Evolutionary conservation across 2,113 vertebrate genomes (phyloP).

Genomic region (Callopanchax toddi): DNA sequence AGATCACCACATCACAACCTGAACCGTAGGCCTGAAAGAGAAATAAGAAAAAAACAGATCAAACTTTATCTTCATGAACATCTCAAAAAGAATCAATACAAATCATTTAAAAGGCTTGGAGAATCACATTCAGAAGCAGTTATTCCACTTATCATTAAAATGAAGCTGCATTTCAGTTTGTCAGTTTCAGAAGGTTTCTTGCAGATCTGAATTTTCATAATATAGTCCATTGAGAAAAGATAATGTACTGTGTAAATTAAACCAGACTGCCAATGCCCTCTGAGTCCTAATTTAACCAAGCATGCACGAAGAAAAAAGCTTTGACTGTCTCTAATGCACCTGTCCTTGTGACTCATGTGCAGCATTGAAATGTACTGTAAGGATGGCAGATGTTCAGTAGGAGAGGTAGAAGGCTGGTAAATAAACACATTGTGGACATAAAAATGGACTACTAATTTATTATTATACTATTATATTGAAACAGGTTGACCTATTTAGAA

Average conservation of each 20-base stretch:
- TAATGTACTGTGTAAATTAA: not conserved
- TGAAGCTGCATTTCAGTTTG: too few species aligned
- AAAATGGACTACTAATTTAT: too few species aligned
- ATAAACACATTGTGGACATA: too few species aligned
- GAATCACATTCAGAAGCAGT: too few species aligned
- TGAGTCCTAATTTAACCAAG: not conserved
- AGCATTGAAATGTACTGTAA: not conserved
- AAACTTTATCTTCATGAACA: not conserved
- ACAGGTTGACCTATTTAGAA: too few species aligned
- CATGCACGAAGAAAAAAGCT: not conserved
- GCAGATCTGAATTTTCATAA: not conserved
- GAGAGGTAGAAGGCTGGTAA: not conserved
- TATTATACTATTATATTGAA: too few species aligned
- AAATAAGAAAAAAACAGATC: constrained; percentile 8
- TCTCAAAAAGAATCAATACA: not conserved
- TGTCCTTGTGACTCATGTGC: not conserved
- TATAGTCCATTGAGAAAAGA: not conserved
- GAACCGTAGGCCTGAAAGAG: constrained; percentile 92
- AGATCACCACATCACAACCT: constrained; percentile 96
- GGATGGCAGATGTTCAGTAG: not conserved
- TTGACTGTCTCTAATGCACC: not conserved
- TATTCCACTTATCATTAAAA: too few species aligned
- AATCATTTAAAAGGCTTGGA: not conserved
- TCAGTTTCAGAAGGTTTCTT: too few species aligned
- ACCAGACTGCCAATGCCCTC: not conserved